Evolutionary conservation across 2,888 invertebrate species (phyloP).

Genomic region (Apodemia arnacis): DNA sequence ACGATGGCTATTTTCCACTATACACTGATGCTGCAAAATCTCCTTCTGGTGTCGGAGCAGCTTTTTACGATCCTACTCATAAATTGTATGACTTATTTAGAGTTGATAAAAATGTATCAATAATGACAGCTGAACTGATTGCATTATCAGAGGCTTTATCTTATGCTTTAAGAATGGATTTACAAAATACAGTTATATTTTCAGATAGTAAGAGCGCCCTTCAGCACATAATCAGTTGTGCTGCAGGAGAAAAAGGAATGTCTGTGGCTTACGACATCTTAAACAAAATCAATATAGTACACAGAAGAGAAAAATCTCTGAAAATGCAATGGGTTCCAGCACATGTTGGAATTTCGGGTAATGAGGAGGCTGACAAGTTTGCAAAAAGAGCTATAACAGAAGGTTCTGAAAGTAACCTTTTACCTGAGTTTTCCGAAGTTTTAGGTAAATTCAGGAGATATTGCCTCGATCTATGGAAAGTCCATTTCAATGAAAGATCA

Average conservation of each 20-base stretch:
- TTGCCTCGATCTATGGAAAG: too few species aligned
- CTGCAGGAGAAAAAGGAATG: background rate
- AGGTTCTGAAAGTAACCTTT: background rate
- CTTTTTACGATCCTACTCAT: constrained; percentile 3
- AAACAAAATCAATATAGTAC: background rate
- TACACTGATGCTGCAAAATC: constrained; percentile 31
- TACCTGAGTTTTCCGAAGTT: constrained; percentile 3
- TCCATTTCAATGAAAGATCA: background rate
- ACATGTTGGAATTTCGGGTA: constrained; percentile 44
- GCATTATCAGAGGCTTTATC: constrained; percentile 2
- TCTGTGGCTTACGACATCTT: constrained; percentile 14
- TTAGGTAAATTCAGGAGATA: constrained; percentile 10
- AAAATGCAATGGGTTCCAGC: constrained; percentile 36
- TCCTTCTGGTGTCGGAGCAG: background rate
- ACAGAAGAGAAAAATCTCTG: background rate
- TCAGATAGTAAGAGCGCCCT: constrained; percentile 10
- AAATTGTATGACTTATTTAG: background rate
- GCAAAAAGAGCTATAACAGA: constrained; percentile 33
- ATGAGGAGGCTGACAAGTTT: constrained; percentile 34
- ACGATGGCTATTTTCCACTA: background rate
- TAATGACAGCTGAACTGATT: constrained; percentile 20
- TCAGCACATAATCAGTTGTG: constrained; percentile 12
- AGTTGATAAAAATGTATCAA: background rate
- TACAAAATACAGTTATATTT: background rate
- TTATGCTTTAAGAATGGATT: background rate